phyloP scores from a whole-genome alignment of 2,113 vertebrate species.

The Tricholaema leucomelas region DNA sequence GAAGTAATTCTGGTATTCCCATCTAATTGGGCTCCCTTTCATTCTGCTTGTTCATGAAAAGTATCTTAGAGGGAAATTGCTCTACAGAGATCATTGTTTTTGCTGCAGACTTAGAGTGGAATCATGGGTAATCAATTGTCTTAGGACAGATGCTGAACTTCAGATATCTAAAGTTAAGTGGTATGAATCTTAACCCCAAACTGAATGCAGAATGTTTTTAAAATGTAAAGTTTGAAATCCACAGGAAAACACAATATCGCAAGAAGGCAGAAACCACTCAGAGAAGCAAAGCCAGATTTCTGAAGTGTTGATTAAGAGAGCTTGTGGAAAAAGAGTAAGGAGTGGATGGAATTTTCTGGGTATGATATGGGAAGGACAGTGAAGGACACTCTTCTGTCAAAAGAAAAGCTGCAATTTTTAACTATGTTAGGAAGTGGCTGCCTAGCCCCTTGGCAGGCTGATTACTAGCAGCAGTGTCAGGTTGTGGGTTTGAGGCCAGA shows the following conservation, averaged over 20 bases:
- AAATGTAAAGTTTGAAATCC: background rate
- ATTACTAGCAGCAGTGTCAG: background rate
- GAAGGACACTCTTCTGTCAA: background rate
- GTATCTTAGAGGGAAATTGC: background rate
- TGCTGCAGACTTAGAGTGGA: background rate
- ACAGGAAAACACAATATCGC: background rate
- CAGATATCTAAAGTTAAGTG: background rate
- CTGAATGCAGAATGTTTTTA: background rate
- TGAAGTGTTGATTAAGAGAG: background rate
- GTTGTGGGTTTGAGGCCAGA: background rate
- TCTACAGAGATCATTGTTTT: background rate
- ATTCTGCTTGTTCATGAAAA: background rate
- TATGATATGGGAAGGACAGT: background rate
- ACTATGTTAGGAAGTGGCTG: background rate
- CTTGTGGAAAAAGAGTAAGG: background rate
- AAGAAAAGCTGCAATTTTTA: background rate
- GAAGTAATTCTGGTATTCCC: background rate
- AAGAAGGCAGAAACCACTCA: background rate
- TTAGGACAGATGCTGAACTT: background rate
- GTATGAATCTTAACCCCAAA: background rate
- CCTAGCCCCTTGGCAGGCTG: background rate
- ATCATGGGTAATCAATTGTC: background rate
- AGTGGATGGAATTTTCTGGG: background rate
- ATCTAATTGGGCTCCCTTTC: background rate
- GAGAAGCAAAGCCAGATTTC: background rate